These are phyloP conservation scores for Coleophora deauratella DNA, from an alignment of 2,888 invertebrate species.

Conservation along the genomic window DNA sequence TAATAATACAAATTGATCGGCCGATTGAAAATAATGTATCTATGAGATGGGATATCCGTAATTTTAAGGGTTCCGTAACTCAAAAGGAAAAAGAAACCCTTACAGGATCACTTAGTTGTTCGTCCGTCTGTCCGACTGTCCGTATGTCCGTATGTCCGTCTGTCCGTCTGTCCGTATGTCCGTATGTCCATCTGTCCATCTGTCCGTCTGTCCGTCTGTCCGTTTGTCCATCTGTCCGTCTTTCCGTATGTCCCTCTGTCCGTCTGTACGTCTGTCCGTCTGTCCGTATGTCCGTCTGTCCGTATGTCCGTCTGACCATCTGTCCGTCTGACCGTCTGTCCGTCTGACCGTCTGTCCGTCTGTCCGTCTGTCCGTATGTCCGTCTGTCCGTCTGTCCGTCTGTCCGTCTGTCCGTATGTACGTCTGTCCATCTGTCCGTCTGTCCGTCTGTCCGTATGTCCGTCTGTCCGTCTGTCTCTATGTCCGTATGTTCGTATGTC, in stretches of 20 bases:
- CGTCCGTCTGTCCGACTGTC: too few species aligned
- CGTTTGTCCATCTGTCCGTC: slow-evolving; percentile 1
- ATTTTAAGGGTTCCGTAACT: too few species aligned
- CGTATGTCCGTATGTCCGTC: background rate
- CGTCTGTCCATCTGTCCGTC: background rate
- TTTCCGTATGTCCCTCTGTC: slow-evolving; percentile 1
- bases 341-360: slow-evolving; percentile 2
- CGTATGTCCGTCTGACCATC: slow-evolving; percentile 1
- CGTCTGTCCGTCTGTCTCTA: background rate
- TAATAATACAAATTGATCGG: too few species aligned
- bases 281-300: slow-evolving; percentile 1
- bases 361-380: slow-evolving; percentile 1
- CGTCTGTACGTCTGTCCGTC: slow-evolving; percentile 1
- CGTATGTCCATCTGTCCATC: background rate
- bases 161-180: background rate
- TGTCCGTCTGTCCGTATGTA: background rate
- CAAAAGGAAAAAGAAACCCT: too few species aligned
- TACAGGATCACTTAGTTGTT: too few species aligned
- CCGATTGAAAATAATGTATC: too few species aligned
- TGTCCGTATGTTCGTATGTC: background rate
- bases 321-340: too few species aligned
- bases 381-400: slow-evolving; percentile 2
- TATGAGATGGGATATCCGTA: too few species aligned
- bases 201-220: slow-evolving; percentile 2
- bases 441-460: background rate